These are phyloP conservation scores for Tragelaphus imberbis DNA, from an alignment of 2,113 vertebrate species.

Conservation along the genomic window DNA sequence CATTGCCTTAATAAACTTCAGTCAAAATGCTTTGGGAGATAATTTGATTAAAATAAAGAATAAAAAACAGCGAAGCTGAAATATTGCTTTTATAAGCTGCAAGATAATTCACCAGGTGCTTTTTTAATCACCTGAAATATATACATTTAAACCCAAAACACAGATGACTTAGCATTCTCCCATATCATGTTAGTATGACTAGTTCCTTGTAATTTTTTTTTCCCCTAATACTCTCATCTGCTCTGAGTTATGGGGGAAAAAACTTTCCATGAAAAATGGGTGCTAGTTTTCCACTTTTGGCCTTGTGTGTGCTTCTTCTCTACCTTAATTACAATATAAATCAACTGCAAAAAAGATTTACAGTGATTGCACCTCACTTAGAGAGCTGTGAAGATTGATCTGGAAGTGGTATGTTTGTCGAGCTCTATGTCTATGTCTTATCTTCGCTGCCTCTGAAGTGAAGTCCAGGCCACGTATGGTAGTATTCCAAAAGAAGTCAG, in stretches of 20 bases:
- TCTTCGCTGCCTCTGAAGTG: background rate
- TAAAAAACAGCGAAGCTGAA: conserved; percentile 65
- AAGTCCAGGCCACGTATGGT: background rate
- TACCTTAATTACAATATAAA: conserved; percentile 67
- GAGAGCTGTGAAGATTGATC: conserved; percentile 61
- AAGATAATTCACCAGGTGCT: conserved; percentile 64
- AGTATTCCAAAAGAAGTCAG: background rate
- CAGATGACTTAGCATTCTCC: conserved; percentile 46
- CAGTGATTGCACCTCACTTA: conserved; percentile 60
- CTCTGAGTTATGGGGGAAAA: conserved; percentile 36
- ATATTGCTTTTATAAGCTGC: conserved; percentile 61
- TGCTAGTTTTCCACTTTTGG: conserved; percentile 53
- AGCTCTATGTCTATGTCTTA: background rate
- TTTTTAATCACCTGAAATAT: conserved; percentile 64
- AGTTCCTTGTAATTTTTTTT: conserved; percentile 25
- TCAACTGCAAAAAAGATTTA: conserved; percentile 59
- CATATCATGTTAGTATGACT: conserved; percentile 25
- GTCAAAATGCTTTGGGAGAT: conserved; percentile 54
- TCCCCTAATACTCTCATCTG: background rate
- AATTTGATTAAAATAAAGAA: conserved; percentile 68
- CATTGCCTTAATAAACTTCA: conserved; percentile 65
- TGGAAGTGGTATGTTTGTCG: conserved; percentile 26
- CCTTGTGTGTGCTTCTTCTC: conserved; percentile 57
- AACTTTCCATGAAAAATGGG: conserved; percentile 69
- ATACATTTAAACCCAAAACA: conserved; percentile 64